Percentiles rank a stretch among this genome's conserved stretches.
Evolutionary conservation across 2,888 invertebrate species (phyloP).

Genomic region (Cyclophora punctaria): DNA sequence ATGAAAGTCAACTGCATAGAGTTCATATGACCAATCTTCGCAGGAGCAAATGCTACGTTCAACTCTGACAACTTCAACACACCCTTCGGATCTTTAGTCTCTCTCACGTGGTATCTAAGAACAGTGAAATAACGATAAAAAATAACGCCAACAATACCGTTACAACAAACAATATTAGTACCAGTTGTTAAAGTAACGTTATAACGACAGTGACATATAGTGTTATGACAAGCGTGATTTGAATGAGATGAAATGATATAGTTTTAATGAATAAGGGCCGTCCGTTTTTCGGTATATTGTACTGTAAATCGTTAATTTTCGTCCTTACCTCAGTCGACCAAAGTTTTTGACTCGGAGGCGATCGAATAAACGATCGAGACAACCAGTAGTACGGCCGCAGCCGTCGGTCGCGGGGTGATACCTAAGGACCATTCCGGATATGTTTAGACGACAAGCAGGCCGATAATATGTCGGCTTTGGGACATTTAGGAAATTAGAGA

Average conservation of each 20-base stretch:
- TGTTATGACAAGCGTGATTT: constrained; percentile 11
- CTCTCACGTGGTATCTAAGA: constrained; percentile 79
- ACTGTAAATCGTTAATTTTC: constrained; percentile 15
- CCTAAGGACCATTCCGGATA: constrained; percentile 66
- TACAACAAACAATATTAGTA: background rate
- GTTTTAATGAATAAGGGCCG: constrained; percentile 5
- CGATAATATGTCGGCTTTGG: too few relatives aligned
- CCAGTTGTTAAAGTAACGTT: constrained; percentile 4
- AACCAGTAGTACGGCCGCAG: constrained; percentile 62
- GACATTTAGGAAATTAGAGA: too few relatives aligned
- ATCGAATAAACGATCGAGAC: constrained; percentile 64
- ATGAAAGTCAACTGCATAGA: constrained; percentile 90
- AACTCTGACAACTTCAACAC: constrained; percentile 86
- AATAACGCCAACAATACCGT: constrained; percentile 1
- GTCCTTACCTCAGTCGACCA: constrained; percentile 68
- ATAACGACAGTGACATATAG: too few relatives aligned
- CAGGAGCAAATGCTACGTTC: constrained; percentile 88
- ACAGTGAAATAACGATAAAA: constrained; percentile 5
- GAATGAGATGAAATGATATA: constrained; percentile 18
- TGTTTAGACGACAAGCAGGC: constrained; percentile 18
- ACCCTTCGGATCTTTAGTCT: constrained; percentile 87
- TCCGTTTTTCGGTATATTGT: constrained; percentile 10
- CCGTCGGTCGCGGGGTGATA: constrained; percentile 65
- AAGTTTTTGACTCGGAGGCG: constrained; percentile 68
- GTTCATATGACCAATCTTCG: constrained; percentile 85